phyloP scores from a whole-genome alignment of 2,113 vertebrate genomes.

The Mirza zaza region DNA sequence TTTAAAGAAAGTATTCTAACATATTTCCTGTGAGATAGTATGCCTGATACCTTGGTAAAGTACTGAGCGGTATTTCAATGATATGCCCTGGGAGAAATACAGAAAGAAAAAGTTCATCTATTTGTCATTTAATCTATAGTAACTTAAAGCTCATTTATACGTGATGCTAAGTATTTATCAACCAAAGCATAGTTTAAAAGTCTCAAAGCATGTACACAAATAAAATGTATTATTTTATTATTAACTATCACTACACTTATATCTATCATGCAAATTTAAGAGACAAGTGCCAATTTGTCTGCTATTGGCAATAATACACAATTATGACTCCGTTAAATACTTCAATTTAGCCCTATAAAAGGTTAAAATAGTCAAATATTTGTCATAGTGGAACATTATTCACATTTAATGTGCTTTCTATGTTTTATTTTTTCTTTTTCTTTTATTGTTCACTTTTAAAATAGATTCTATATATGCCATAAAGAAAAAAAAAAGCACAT shows the following conservation, averaged over 20 bases:
- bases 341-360: not conserved
- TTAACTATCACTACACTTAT: not conserved
- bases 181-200: not conserved
- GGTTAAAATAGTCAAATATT: conserved; percentile 1
- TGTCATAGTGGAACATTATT: not conserved
- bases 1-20: not conserved
- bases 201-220: not conserved
- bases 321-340: not conserved
- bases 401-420: not conserved
- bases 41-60: not conserved
- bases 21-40: not conserved
- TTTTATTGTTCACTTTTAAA: not conserved
- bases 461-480: not conserved
- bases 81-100: not conserved
- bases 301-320: not conserved
- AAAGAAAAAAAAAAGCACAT: not conserved
- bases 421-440: not conserved
- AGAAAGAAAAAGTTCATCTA: not conserved
- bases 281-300: not conserved
- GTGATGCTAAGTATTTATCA: conserved; percentile 27
- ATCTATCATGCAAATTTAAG: not conserved
- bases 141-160: not conserved
- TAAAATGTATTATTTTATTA: not conserved
- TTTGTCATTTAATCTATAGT: not conserved
- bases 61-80: not conserved